Conservation (phyloP, 1,140 invertebrate species). For the Drosophila trapezifrons region DNA sequence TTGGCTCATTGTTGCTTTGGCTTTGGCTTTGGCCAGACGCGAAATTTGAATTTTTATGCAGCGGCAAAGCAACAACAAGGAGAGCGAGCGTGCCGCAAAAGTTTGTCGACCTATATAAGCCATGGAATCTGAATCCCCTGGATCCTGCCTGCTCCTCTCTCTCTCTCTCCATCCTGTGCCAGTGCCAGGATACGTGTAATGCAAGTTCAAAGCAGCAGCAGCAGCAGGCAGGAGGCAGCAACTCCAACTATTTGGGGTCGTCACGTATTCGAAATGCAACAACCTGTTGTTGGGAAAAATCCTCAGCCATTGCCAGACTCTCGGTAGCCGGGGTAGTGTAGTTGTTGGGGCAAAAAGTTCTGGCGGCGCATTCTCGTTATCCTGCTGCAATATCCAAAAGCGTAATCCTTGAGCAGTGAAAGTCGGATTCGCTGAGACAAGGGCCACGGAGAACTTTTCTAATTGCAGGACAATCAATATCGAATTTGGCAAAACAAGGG, state of each 20-base stretch:
- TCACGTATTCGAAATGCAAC: conserved; percentile 78
- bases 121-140: conserved; percentile 39
- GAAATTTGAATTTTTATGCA: conserved; percentile 82
- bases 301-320: conserved; percentile 44
- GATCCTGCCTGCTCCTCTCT: conserved; percentile 5
- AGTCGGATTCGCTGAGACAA: conserved; percentile 20
- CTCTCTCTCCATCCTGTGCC: not conserved
- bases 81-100: conserved; percentile 74
- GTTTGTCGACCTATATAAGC: conserved; percentile 81
- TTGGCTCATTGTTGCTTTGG: conserved; percentile 27
- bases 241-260: conserved; percentile 72
- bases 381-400: conserved; percentile 36
- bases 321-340: conserved; percentile 15
- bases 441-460: conserved; percentile 43
- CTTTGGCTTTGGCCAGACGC: conserved; percentile 57
- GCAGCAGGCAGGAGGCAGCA: conserved; percentile 30
- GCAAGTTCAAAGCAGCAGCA: conserved; percentile 71
- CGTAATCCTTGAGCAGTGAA: conserved; percentile 37
- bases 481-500: conserved; percentile 23
- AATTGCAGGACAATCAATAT: conserved; percentile 61
- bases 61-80: conserved; percentile 47
- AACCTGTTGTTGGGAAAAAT: conserved; percentile 75
- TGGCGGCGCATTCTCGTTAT: conserved; percentile 22
- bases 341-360: conserved; percentile 24
- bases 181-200: conserved; percentile 73